Evolutionary conservation across 1,140 invertebrate species (phyloP), one percentile per base, ranked within the genome.

Genomic region (Scaptomyza pallida): DNA sequence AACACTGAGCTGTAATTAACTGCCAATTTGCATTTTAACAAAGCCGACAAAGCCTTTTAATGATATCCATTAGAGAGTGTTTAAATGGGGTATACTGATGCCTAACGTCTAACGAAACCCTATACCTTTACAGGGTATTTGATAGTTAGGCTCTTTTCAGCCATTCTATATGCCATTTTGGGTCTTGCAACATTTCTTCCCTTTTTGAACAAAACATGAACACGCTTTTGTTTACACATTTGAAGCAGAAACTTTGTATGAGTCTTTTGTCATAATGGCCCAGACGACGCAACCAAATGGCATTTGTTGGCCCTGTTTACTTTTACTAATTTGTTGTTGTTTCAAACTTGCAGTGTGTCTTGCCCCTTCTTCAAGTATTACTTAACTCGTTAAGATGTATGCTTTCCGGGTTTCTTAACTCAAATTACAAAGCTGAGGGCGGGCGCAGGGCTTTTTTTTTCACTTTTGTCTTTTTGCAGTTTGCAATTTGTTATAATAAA

Each of bases 21-120:
- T 51, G 52, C 50, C 45, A 82, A 82, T 83, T 83, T 85, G 80
- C 67, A 75, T 79, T 68, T 75, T 16, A 63, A 50, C 37, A 26
- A 62, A 51, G 48, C 52, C 45, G 30, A 2, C 35, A 62, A 57
- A 30, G 35, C 48, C 43, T 15, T 37, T 19, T 19, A 17, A 55
- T 41, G 23, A n/a, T n/a, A n/a, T n/a, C n/a, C n/a, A n/a, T n/a
- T n/a, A n/a, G n/a, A 41, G 50, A 35, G 4, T 37, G 1, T 4
- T 10, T 8, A n/a, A 2, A 16, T 2, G 15, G 23, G 15, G 15
- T 17, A 17, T 33, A 16, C 13, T 16, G 13, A 9, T 33, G 30
- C 9, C 23, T 30, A 9, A 30, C 6, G 2, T 0, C 0, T 26
- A 26, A 26, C 23, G 6, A 30, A 30, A 9, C 19, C 2, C 4